Conservation (phyloP, 2,113 vertebrate species). For the Chamaetylas fuelleborni region DNA sequence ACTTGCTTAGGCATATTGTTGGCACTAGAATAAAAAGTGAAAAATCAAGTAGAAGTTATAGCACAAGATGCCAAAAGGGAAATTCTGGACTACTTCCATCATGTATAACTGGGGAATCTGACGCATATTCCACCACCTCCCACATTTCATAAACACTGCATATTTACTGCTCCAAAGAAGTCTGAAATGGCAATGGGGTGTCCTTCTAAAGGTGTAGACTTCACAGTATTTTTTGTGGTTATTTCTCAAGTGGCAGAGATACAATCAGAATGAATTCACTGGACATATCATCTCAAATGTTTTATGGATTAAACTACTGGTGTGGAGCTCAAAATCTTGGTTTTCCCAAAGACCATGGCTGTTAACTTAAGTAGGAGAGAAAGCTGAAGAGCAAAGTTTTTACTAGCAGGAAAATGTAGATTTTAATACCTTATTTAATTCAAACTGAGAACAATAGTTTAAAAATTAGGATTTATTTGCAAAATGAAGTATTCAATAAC, state of each 20-base stretch:
- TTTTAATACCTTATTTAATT: neutral
- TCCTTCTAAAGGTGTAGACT: neutral
- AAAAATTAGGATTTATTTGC: neutral
- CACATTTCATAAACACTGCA: neutral
- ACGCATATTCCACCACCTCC: neutral
- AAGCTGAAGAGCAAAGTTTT: neutral
- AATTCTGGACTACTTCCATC: neutral
- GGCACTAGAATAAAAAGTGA: conserved; percentile 75
- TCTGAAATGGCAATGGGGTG: neutral
- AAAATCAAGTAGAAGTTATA: neutral
- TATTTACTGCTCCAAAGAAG: neutral
- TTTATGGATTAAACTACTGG: neutral
- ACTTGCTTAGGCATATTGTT: conserved; percentile 98
- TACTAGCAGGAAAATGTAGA: neutral
- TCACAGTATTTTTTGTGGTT: neutral
- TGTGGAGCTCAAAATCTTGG: neutral
- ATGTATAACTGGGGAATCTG: neutral
- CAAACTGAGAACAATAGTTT: neutral
- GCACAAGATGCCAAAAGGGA: neutral
- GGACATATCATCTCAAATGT: neutral
- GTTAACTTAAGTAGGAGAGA: neutral
- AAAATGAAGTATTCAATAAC: neutral
- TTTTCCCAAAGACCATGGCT: neutral
- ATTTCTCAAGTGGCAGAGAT: neutral
- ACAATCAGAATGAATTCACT: neutral